Evolutionary conservation across 2,888 invertebrate genomes (phyloP).

Genomic region (Pomacea canaliculata): DNA sequence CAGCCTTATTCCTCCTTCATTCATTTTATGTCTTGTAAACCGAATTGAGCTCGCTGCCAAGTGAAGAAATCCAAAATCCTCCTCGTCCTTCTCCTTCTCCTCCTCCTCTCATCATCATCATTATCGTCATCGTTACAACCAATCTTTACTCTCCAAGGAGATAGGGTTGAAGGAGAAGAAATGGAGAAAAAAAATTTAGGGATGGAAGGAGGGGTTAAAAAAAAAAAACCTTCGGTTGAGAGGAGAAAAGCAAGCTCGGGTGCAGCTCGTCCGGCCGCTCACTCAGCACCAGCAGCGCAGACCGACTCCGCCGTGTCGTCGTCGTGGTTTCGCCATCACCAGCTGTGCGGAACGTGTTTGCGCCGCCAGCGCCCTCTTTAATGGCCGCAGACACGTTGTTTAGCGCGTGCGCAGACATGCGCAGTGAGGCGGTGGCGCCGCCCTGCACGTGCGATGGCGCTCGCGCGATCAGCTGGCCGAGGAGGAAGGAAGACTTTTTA

Average conservation of each 20-base stretch:
- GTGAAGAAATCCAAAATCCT: no score
- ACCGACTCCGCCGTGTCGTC: background rate
- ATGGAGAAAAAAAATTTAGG: no score
- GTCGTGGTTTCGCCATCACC: background rate
- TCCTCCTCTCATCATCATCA: no score
- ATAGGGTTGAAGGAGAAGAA: background rate
- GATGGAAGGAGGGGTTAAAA: background rate
- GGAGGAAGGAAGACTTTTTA: no score
- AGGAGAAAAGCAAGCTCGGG: background rate
- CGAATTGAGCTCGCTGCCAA: no score
- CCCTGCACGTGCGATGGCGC: background rate
- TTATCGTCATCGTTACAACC: no score
- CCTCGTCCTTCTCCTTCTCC: no score
- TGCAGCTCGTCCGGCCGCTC: no score
- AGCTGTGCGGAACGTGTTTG: slow-evolving; percentile 16
- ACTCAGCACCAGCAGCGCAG: no score
- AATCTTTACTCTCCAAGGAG: no score
- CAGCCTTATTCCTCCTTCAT: no score
- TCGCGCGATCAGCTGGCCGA: background rate
- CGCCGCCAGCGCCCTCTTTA: slow-evolving; percentile 10
- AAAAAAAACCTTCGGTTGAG: background rate
- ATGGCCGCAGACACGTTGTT: slow-evolving; percentile 6
- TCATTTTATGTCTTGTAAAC: no score
- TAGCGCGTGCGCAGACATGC: slow-evolving; percentile 22
- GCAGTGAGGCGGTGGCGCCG: slow-evolving; percentile 21